Evolutionary conservation across 35 echinoderm and acorn worm genomes (phyloP).

Genomic region (Ophioderma brevispina): DNA sequence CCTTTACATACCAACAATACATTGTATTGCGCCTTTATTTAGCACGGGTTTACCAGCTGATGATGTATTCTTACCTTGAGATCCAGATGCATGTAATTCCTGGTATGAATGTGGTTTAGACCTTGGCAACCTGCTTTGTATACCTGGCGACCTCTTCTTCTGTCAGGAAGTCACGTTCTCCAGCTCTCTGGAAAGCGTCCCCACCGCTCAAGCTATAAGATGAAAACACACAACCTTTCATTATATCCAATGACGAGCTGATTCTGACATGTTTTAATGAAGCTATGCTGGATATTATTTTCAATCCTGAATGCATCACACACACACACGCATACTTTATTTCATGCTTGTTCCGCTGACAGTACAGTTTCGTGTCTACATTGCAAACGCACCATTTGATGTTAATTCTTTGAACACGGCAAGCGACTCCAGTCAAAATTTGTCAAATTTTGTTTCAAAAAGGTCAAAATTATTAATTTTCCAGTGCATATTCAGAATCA

Average conservation of each 20-base stretch:
- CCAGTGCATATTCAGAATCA: too few species aligned
- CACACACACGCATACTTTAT: too few species aligned
- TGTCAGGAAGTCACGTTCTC: slow-evolving; percentile 56
- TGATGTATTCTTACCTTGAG: slow-evolving; percentile 95
- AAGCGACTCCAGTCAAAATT: too few species aligned
- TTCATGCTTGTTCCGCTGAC: too few species aligned
- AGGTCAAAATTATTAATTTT: too few species aligned
- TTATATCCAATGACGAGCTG: neutral
- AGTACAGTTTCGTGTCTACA: neutral
- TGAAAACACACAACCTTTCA: neutral
- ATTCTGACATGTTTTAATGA: neutral
- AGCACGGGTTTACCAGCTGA: too few species aligned
- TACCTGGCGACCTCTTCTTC: slow-evolving; percentile 85
- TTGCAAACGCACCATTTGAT: neutral
- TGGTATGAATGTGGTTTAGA: slow-evolving; percentile 83
- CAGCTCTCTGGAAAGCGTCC: slow-evolving; percentile 89
- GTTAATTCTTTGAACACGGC: too few species aligned
- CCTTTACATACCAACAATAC: too few species aligned
- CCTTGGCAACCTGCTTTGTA: slow-evolving; percentile 94
- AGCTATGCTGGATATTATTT: neutral
- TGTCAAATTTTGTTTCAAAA: too few species aligned
- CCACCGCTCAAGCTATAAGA: slow-evolving; percentile 80
- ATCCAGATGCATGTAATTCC: slow-evolving; percentile 96
- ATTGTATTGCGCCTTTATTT: too few species aligned
- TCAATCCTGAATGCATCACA: neutral